Evolutionary conservation across 2,113 vertebrate genomes (phyloP).

Genomic region (Trinectes maculatus): DNA sequence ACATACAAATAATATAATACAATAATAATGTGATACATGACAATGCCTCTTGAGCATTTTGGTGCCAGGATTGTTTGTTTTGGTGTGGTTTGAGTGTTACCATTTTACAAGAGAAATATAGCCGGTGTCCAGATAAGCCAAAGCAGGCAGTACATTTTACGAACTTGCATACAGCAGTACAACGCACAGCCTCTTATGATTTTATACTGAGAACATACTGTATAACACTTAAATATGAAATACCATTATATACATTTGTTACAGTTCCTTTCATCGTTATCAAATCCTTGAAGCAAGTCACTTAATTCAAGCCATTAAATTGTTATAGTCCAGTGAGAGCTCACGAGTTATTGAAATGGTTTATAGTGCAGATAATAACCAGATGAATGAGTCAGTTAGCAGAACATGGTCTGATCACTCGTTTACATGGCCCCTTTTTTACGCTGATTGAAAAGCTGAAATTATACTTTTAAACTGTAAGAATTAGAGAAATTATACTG

Average conservation of each 20-base stretch:
- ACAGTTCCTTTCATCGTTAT: not conserved
- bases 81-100: too few relatives aligned
- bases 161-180: not conserved
- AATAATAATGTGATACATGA: too few relatives aligned
- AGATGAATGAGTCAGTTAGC: slow-evolving; percentile 1
- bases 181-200: not conserved
- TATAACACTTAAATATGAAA: not conserved
- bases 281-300: slow-evolving; percentile 9
- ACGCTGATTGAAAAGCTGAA: slow-evolving; percentile 17
- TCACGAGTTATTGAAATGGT: slow-evolving; percentile 9
- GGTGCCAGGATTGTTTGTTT: too few relatives aligned
- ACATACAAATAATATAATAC: too few relatives aligned
- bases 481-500: slow-evolving; percentile 38
- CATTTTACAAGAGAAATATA: too few relatives aligned
- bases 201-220: not conserved
- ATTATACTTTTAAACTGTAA: slow-evolving; percentile 9
- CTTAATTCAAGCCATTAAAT: slow-evolving; percentile 11
- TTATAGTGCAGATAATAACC: slow-evolving; percentile 1
- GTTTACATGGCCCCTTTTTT: slow-evolving; percentile 20
- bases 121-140: too few relatives aligned
- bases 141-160: too few relatives aligned
- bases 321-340: slow-evolving; percentile 2
- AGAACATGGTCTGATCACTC: slow-evolving; percentile 1
- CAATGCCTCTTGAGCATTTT: too few relatives aligned
- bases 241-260: not conserved